Evolutionary conservation across 2,113 vertebrate genomes (phyloP).

Genomic region (Protomyctophum bolini): DNA sequence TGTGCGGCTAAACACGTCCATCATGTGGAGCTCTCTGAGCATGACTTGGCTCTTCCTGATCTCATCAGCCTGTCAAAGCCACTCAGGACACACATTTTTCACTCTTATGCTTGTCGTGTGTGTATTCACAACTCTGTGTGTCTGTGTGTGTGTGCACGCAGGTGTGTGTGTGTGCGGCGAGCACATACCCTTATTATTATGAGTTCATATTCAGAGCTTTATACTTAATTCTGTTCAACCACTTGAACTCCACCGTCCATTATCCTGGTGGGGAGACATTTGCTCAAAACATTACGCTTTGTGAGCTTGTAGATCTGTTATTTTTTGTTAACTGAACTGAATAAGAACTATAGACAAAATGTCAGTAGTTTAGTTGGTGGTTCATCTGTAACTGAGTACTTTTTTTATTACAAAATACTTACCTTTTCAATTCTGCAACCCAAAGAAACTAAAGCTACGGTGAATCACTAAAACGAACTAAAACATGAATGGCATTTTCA

Average conservation of each 20-base stretch:
- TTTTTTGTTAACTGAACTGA: too few relatives aligned
- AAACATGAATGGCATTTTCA: too few relatives aligned
- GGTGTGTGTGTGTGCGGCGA: slow-evolving; percentile 10
- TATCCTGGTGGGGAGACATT: too few relatives aligned
- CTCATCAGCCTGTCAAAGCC: slow-evolving; percentile 71
- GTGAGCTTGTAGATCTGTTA: too few relatives aligned
- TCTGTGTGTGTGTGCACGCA: slow-evolving; percentile 33
- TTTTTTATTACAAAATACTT: too few relatives aligned
- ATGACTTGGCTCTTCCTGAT: slow-evolving; percentile 78
- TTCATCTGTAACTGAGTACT: slow-evolving; percentile 26
- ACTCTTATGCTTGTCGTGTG: slow-evolving; percentile 8
- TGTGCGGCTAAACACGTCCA: slow-evolving; percentile 66
- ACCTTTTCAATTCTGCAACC: too few relatives aligned
- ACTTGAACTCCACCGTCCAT: too few relatives aligned
- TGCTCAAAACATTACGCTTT: too few relatives aligned
- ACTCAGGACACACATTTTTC: slow-evolving; percentile 72
- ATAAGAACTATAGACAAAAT: too few relatives aligned
- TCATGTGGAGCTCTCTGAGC: slow-evolving; percentile 58
- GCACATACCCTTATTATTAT: slow-evolving; percentile 49
- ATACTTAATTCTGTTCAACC: too few relatives aligned
- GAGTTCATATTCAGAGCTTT: slow-evolving; percentile 42
- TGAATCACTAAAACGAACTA: too few relatives aligned
- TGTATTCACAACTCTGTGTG: not conserved
- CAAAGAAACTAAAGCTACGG: too few relatives aligned
- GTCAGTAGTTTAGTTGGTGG: slow-evolving; percentile 30